Conservation (phyloP, 2,797 vertebrate genomes). For the Sebastes wilsoni region DNA sequence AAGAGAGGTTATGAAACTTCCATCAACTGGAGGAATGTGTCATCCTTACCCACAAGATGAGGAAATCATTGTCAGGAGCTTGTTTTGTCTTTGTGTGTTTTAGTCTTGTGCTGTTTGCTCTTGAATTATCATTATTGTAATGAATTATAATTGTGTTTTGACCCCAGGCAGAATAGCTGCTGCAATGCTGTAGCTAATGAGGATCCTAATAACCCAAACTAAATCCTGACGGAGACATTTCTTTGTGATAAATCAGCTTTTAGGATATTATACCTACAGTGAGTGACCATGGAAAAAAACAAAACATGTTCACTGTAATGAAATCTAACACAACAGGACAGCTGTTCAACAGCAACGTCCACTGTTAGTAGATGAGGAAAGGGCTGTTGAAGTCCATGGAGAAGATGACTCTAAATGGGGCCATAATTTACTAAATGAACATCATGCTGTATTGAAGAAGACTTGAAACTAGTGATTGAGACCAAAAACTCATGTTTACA, state of each 20-base stretch:
- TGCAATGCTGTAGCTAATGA: not conserved
- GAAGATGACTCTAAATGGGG: no score
- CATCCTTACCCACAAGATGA: not conserved
- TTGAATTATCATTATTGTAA: not conserved
- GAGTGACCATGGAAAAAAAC: not conserved
- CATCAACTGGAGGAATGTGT: not conserved
- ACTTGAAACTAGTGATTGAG: no score
- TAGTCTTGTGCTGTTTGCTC: not conserved
- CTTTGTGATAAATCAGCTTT: not conserved
- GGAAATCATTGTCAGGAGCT: not conserved
- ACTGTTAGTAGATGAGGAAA: no score
- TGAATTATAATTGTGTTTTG: not conserved
- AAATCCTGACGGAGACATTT: not conserved
- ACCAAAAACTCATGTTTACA: no score
- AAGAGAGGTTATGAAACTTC: not conserved
- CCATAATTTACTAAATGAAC: no score
- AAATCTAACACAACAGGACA: not conserved
- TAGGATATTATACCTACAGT: not conserved
- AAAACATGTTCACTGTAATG: not conserved
- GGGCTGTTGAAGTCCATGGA: fast-evolving
- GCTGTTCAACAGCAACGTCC: no score
- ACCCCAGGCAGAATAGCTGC: not conserved
- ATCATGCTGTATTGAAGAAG: no score
- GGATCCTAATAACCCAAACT: not conserved
- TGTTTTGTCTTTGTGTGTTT: not conserved